Conservation (phyloP, 2,888 invertebrate species). For the Prenolepis imparis region DNA sequence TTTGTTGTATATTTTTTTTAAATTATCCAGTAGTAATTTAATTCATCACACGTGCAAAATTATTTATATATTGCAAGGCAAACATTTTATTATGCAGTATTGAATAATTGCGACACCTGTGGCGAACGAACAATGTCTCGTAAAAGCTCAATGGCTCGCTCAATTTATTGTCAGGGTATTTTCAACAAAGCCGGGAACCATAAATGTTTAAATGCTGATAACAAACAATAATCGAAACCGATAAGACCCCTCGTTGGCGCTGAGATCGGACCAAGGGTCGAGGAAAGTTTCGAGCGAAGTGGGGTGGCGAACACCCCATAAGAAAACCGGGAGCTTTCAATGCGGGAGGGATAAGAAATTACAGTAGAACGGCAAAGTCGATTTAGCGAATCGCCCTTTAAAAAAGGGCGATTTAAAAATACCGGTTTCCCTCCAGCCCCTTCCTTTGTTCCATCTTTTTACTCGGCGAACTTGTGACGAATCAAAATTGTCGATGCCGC, state of each 20-base stretch:
- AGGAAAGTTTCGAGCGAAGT: conserved; percentile 33
- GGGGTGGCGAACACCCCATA: conserved; percentile 49
- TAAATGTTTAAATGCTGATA: conserved; percentile 77
- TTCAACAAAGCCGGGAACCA: conserved; percentile 29
- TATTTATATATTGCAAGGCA: neutral
- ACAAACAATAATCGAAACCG: conserved; percentile 78
- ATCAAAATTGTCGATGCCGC: conserved; percentile 34
- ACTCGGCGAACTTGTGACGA: conserved; percentile 34
- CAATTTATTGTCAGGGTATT: conserved; percentile 29
- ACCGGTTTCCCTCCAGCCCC: neutral
- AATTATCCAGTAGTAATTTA: neutral
- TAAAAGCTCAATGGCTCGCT: conserved; percentile 6
- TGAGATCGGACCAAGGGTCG: conserved; percentile 48
- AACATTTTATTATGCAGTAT: conserved; percentile 8
- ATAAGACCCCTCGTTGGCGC: conserved; percentile 73
- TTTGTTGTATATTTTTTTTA: neutral
- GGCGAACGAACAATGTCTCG: neutral
- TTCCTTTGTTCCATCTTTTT: conserved; percentile 25
- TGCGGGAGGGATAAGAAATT: conserved; percentile 74
- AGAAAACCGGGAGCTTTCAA: conserved; percentile 68
- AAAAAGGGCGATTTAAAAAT: conserved; percentile 45
- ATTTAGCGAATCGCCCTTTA: conserved; percentile 52
- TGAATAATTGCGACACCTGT: conserved; percentile 7
- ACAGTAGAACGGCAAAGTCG: conserved; percentile 64
- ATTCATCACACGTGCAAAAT: neutral